Base-by-base conservation (phyloP, 2,888 invertebrate genomes). In the Dolichomitus sp. region DNA sequence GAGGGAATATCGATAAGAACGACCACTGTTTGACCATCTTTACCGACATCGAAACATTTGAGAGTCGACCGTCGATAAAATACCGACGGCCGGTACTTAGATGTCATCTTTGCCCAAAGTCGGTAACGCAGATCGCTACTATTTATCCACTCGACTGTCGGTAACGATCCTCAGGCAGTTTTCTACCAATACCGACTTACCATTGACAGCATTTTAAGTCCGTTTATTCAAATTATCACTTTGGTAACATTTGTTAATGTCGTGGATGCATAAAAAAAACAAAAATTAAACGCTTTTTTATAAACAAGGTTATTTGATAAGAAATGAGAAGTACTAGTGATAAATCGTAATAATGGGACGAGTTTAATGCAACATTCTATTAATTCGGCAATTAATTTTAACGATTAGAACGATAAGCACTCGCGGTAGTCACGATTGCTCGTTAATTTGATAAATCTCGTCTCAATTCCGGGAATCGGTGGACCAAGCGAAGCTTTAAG, bases 401-500 rank as follows among this genome's bases (percentile, higher is more conserved):
- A 90, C 87, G 89, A 88, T 63, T 80, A 48, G 57, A 33, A 72
- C 30, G 23, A 79, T 82, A 81, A 45, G 48, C 61, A 75, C 59
- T 70, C 65, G 69, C 76, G 68, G 50, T 50, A 81, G 69, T 76
- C 61, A 66, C 70, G 84, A 84, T 81, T 78, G 54, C 70, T 82
- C 84, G 86, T 88, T 90, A 91, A 91, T 88, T 88, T 85, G 90
- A 90, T 89, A 88, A 89, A 88, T 74, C 81, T 82, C 81, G 17
- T 50, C 74, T 76, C 65, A 85, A 70, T 91, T 91, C 91, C 86
- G 72, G 84, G 91, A 91, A 87, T 87, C 86, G 59, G 61, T 75
- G 61, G 72, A 66, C 11, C 66, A 52, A 74, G 74, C 81, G 59
- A 69, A 65, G 54, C 72, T 68, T 45, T 63, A 76, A 65, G 50